Evolutionary conservation across 2,113 vertebrate species (phyloP).

Genomic region (Erinaceus europaeus): DNA sequence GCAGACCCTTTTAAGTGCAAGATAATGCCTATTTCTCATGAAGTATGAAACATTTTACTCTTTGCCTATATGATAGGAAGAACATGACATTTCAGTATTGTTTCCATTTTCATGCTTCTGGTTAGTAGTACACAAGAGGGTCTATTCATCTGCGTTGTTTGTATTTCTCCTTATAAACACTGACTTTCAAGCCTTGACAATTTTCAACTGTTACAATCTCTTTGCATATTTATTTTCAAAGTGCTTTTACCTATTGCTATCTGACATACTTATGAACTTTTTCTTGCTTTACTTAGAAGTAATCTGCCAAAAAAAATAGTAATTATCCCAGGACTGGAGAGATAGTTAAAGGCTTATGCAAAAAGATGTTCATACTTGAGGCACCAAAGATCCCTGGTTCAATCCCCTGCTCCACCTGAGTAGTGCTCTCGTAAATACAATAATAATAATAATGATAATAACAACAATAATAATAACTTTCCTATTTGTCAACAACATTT

Average conservation of each 20-base stretch:
- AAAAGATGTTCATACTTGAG: too few relatives aligned
- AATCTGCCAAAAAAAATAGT: too few relatives aligned
- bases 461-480: not conserved
- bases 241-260: not conserved
- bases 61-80: not conserved
- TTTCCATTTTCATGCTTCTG: not conserved
- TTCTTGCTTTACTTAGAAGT: not conserved
- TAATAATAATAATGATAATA: too few relatives aligned
- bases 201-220: not conserved
- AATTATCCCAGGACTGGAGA: too few relatives aligned
- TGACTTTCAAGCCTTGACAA: not conserved
- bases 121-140: not conserved
- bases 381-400: too few relatives aligned
- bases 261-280: not conserved
- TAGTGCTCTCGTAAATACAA: too few relatives aligned
- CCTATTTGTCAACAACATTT: not conserved
- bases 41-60: not conserved
- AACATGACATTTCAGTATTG: not conserved
- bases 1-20: accelerated
- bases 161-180: not conserved
- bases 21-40: not conserved
- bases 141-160: not conserved
- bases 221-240: not conserved
- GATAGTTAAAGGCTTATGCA: too few relatives aligned
- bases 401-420: too few relatives aligned